A percentile compares a stretch with the other conserved stretches of the same genome.
These are phyloP conservation scores for Trichogramma pretiosum DNA, from an alignment of 1,140 invertebrate genomes.

Conservation along the genomic window DNA sequence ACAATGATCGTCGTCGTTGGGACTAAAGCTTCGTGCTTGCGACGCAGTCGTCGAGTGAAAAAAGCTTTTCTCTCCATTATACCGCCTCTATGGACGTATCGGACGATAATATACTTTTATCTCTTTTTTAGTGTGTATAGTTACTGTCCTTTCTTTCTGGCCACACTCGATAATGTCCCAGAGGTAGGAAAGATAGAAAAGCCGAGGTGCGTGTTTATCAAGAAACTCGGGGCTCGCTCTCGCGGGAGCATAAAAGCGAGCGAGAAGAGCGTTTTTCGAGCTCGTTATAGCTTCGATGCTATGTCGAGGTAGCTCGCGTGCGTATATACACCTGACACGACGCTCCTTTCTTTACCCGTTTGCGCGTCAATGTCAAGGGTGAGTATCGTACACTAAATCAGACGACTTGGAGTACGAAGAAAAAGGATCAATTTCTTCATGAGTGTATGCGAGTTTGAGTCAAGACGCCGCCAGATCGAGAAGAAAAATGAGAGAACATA, in stretches of 20 bases:
- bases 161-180: conserved; percentile 24
- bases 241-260: conserved; percentile 21
- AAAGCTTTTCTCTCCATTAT: conserved; percentile 24
- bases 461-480: no score
- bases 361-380: conserved; percentile 8
- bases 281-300: no score
- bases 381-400: conserved; percentile 9
- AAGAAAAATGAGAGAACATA: no score
- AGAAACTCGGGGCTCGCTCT: conserved; percentile 23
- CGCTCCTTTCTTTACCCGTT: neutral
- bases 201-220: conserved; percentile 27
- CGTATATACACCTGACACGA: no score
- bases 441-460: no score
- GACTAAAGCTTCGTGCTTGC: neutral
- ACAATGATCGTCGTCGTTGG: neutral
- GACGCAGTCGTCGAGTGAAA: conserved; percentile 22
- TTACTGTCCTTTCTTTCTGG: neutral
- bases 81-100: no score
- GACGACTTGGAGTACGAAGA: neutral
- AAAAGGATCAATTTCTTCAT: conserved; percentile 10
- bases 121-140: neutral
- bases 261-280: conserved; percentile 16
- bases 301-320: no score
- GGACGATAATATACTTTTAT: no score
- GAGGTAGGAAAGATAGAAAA: conserved; percentile 15